Evolutionary conservation across 2,113 vertebrate genomes (phyloP), one percentile per base, ranked within the genome.

Genomic region (Neodontobutis hainanensis): DNA sequence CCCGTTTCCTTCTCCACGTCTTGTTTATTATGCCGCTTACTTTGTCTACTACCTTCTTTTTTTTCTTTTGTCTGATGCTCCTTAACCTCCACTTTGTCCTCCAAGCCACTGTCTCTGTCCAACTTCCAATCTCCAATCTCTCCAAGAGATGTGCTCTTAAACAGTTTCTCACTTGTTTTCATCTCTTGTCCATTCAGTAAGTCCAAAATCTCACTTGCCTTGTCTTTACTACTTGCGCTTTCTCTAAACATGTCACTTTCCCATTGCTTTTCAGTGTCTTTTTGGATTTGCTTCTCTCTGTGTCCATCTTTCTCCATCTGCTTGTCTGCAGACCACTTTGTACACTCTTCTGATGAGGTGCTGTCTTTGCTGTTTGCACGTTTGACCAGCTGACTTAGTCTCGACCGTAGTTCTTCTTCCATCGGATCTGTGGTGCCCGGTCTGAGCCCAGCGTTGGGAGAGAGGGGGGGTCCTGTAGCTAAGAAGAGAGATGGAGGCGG

Each of bases 291-390:
- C 15, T 63, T 82, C 47, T 86, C 85, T 58, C 6, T 77, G 44
- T 63, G 70, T 64, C 66, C 63, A 40, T 76, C 86, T 92, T 87
- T 4, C 59, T 78, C 68, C 78, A 68, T 1, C 75, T 88, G 75
- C 46, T 65, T 80, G 58, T 93, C 92, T 44, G 84, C 87, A 0
- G 91, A 50, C 66, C 38, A 75, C 70, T 61, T 78, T 15, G 57
- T 19, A 55, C 61, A 12, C 56, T 85, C 95, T 40, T 95, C 94
- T 0, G 95, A 96, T 6, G 95, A 95, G 4, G 60, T 81, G 65
- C 86, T 46, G 58, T 84, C 92, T 77, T 94, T 95, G 80, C 94
- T 94, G 44, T 91, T 94, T 83, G 93, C 91, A 50, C 93, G 92
- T 74, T 87, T 87, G 61, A 92, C 91, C 48, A 96, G 78, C 75